These are phyloP conservation scores for Periparus ater DNA, from an alignment of 2,797 vertebrate genomes.

Conservation along the genomic window DNA sequence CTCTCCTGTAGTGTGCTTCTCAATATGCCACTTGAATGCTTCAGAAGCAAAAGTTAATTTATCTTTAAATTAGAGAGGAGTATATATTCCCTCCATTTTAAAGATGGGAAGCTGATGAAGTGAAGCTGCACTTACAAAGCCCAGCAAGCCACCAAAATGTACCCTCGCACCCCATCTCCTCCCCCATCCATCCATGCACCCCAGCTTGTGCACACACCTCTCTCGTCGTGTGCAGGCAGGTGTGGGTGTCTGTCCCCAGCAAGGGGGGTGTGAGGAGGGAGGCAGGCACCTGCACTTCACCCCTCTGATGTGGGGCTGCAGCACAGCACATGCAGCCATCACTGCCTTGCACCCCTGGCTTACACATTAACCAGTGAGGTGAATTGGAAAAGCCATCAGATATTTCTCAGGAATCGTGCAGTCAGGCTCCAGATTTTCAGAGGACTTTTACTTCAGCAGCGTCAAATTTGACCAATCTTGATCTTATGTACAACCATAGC, in stretches of 20 bases:
- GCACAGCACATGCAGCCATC: background rate
- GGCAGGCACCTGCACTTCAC: background rate
- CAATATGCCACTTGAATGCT: slow-evolving; percentile 53
- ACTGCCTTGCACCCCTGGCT: accelerated
- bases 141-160: background rate
- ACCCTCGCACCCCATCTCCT: background rate
- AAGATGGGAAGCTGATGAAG: slow-evolving; percentile 12
- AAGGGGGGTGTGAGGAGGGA: background rate
- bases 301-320: accelerated
- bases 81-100: slow-evolving; percentile 2
- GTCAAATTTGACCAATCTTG: background rate
- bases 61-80: slow-evolving; percentile 41
- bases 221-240: background rate
- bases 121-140: background rate
- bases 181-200: accelerated
- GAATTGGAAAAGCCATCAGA: background rate
- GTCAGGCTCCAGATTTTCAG: background rate
- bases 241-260: background rate
- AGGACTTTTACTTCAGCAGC: background rate
- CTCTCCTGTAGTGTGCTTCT: background rate
- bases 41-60: slow-evolving; percentile 55
- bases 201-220: accelerated
- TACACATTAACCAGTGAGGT: background rate
- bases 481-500: background rate
- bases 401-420: background rate